Percentiles rank a stretch among this genome's conserved stretches.
phyloP scores from a whole-genome alignment of 2,113 vertebrate genomes.

The Deroptyus accipitrinus region DNA sequence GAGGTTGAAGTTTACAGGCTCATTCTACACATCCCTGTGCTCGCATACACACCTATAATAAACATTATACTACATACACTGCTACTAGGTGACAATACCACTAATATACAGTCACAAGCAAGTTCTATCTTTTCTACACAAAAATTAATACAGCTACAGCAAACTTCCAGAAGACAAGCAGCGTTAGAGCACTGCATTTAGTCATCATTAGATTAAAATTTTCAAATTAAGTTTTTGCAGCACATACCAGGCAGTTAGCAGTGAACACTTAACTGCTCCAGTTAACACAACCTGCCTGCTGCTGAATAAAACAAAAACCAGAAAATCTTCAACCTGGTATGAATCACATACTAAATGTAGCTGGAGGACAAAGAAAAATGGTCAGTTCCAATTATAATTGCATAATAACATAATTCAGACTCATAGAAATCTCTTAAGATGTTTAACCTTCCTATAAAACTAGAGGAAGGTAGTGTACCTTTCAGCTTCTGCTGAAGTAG shows the following conservation, averaged over 20 bases:
- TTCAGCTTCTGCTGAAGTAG: background rate
- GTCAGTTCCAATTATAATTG: background rate
- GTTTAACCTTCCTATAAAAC: background rate
- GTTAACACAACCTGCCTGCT: background rate
- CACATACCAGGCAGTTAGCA: background rate
- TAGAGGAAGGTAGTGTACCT: background rate
- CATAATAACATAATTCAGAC: background rate
- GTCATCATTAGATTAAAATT: background rate
- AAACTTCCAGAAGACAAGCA: background rate
- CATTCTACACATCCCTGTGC: background rate
- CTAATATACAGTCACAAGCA: background rate
- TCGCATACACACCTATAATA: background rate
- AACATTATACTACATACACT: background rate
- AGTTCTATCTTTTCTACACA: background rate
- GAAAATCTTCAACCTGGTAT: background rate
- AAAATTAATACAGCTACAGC: background rate
- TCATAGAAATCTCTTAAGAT: background rate
- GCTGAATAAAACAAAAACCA: background rate
- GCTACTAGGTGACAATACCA: background rate
- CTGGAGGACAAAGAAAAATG: background rate
- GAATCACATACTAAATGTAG: background rate
- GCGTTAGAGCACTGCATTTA: background rate
- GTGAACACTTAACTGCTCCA: background rate
- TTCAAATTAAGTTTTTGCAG: background rate
- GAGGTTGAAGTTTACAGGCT: background rate